Percentiles rank a stretch among this genome's conserved stretches.
phyloP scores from a whole-genome alignment of 92 coral and sea anemone genomes.

The Porites rus region DNA sequence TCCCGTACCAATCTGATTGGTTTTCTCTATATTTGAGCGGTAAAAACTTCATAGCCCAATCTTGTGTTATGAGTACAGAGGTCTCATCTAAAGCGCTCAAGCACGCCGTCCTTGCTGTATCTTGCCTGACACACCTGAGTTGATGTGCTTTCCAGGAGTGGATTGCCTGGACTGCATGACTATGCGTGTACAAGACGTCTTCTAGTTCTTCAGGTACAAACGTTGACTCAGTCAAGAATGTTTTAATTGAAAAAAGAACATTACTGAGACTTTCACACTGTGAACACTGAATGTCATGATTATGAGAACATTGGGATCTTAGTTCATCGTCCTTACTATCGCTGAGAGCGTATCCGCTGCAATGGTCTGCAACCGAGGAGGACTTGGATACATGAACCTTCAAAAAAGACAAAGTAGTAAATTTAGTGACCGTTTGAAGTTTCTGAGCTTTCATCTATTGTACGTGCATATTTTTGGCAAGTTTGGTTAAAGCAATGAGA shows the following conservation, averaged over 20 bases:
- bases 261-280: constrained; percentile 47
- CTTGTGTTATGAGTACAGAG: constrained; percentile 20
- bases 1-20: constrained; percentile 27
- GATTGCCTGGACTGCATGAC: constrained; percentile 43
- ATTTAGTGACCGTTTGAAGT: not conserved
- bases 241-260: constrained; percentile 26
- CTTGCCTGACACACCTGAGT: constrained; percentile 42
- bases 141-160: constrained; percentile 52
- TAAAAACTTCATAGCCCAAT: constrained; percentile 31
- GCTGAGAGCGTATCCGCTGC: constrained; percentile 34
- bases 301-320: constrained; percentile 28
- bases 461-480: not conserved
- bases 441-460: not conserved
- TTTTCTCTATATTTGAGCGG: constrained; percentile 24
- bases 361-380: constrained; percentile 41
- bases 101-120: constrained; percentile 24
- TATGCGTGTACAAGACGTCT: constrained; percentile 27
- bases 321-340: constrained; percentile 23
- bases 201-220: constrained; percentile 39
- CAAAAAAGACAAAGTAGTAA: not conserved
- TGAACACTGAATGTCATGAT: constrained; percentile 2
- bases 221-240: constrained; percentile 8
- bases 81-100: constrained; percentile 12
- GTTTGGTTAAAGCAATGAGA: not conserved
- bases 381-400: constrained; percentile 32